These are phyloP conservation scores for Mesoligia furuncula DNA, from an alignment of 2,888 invertebrate species.

Conservation along the genomic window DNA sequence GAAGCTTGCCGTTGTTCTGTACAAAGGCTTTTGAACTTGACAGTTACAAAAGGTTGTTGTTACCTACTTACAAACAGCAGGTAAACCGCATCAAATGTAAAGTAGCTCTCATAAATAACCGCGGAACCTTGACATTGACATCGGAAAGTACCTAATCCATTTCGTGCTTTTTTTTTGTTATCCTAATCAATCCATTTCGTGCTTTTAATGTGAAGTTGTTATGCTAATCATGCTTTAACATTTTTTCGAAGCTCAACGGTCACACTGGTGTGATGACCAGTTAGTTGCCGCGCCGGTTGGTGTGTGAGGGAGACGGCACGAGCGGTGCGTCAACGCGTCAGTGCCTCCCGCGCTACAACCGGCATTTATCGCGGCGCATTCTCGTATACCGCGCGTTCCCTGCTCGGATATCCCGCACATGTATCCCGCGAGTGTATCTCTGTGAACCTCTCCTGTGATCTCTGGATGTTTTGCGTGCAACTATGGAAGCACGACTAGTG, in stretches of 20 bases:
- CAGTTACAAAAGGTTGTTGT: conserved; percentile 37
- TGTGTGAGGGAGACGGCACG: conserved; percentile 79
- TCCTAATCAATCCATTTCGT: conserved; percentile 43
- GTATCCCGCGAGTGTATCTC: conserved; percentile 81
- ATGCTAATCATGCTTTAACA: conserved; percentile 59
- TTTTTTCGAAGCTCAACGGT: conserved; percentile 81
- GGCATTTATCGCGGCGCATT: conserved; percentile 84
- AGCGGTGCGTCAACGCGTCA: conserved; percentile 76
- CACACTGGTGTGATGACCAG: conserved; percentile 79
- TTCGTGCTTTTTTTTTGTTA: conserved; percentile 24
- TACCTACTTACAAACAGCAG: conserved; percentile 26
- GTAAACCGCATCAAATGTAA: conserved; percentile 37
- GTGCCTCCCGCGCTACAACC: conserved; percentile 78
- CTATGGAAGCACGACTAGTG: conserved; percentile 83
- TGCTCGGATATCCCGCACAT: conserved; percentile 69
- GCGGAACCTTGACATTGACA: conserved; percentile 56
- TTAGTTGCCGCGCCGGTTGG: conserved; percentile 70
- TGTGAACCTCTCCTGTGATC: conserved; percentile 77
- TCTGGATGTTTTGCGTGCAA: conserved; percentile 77
- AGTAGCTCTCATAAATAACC: conserved; percentile 33
- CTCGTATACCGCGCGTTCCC: conserved; percentile 74
- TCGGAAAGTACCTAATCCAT: conserved; percentile 32
- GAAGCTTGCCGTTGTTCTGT: conserved; percentile 19
- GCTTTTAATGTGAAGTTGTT: conserved; percentile 47
- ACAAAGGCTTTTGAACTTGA: conserved; percentile 51